phyloP scores from a whole-genome alignment of 2,888 invertebrate genomes.

The Rambutsinella grinnellia region DNA sequence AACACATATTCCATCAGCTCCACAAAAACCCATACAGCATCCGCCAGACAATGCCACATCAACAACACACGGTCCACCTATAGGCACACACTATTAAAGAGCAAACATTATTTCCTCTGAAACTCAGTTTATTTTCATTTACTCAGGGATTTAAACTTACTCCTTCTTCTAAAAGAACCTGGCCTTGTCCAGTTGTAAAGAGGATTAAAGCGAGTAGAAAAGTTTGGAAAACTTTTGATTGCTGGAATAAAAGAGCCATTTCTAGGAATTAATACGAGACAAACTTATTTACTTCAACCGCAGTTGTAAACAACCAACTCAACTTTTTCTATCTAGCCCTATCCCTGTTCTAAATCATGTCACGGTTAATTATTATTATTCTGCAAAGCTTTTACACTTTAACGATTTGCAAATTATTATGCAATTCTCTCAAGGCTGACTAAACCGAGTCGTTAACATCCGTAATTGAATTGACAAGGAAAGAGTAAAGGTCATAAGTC shows the following conservation, averaged over 20 bases:
- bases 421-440: no score
- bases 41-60: conserved; percentile 26
- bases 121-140: background rate
- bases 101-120: background rate
- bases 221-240: conserved; percentile 3
- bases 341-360: no score
- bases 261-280: background rate
- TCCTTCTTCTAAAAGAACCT: background rate
- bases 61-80: conserved; percentile 22
- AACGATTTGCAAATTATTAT: no score
- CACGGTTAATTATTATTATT: no score
- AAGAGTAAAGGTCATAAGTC: no score
- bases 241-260: background rate
- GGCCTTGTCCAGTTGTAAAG: conserved; percentile 9
- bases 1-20: conserved; percentile 39
- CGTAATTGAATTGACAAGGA: no score
- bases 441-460: no score
- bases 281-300: no score
- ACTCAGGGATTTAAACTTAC: background rate
- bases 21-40: conserved; percentile 48
- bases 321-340: no score
- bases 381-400: no score
- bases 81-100: conserved; percentile 35
- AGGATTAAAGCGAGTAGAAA: background rate
- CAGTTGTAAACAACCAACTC: no score